Conservation (phyloP, 2,888 invertebrate genomes). For the Aphrophora alni region DNA sequence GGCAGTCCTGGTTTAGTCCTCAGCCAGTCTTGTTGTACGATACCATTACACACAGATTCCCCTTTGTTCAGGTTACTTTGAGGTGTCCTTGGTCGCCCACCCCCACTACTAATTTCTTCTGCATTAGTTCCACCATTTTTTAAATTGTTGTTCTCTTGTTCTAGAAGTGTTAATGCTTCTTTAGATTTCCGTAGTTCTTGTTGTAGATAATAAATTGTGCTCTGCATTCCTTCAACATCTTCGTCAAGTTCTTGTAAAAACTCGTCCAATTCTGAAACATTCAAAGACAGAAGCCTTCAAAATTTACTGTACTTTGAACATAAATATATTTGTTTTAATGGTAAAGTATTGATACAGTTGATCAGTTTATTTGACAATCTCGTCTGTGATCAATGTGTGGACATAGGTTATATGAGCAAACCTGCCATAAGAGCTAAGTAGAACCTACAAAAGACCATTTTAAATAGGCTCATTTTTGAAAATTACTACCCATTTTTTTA, state of each 20-base stretch:
- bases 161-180: slow-evolving; percentile 69
- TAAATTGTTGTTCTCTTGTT: slow-evolving; percentile 59
- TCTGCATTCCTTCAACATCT: slow-evolving; percentile 98
- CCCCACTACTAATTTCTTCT: slow-evolving; percentile 16
- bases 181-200: slow-evolving; percentile 88
- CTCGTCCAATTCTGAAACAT: slow-evolving; percentile 84
- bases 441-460: no score
- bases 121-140: slow-evolving; percentile 21
- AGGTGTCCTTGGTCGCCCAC: background rate
- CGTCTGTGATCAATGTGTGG: no score
- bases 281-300: no score
- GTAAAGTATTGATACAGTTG: no score
- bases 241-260: slow-evolving; percentile 95
- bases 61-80: background rate
- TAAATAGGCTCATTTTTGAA: no score
- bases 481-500: no score
- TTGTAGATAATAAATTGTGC: slow-evolving; percentile 92
- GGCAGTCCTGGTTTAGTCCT: slow-evolving; percentile 12
- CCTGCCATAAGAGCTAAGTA: no score
- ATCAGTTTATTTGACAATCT: no score
- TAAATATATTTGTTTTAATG: no score
- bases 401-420: no score
- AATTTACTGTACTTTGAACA: no score
- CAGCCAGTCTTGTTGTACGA: background rate
- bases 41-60: slow-evolving; percentile 5